A percentile compares a stretch with the other conserved stretches of the same genome.
phyloP scores from a whole-genome alignment of 37 sponge, comb jelly and placozoan genomes.

The Chondrosia reniformis region DNA sequence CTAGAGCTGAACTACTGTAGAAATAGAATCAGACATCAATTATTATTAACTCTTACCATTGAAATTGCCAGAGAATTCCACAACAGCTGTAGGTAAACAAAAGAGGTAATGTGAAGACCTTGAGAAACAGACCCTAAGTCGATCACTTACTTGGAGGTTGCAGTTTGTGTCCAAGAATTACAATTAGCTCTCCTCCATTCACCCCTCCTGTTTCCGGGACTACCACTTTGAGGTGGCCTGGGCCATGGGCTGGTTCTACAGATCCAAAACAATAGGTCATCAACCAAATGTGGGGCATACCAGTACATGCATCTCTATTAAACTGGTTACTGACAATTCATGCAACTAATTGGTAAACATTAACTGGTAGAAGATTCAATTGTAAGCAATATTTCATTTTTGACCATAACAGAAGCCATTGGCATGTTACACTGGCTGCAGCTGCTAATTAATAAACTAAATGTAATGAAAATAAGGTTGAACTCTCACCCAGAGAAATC shows the following conservation, averaged over 20 bases:
- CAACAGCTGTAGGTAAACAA: background rate
- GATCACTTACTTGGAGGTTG: background rate
- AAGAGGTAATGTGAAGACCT: too few species aligned
- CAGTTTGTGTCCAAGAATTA: conserved; percentile 27
- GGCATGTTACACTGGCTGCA: too few species aligned
- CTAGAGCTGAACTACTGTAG: background rate
- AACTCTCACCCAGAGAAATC: conserved; percentile 68
- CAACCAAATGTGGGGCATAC: too few species aligned
- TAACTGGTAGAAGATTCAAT: too few species aligned
- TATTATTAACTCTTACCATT: background rate
- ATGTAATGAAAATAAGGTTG: too few species aligned
- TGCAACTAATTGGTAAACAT: too few species aligned
- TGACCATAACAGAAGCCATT: too few species aligned
- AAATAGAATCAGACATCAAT: background rate
- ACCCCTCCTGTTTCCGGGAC: conserved; percentile 35
- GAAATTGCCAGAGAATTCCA: background rate
- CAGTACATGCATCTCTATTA: too few species aligned
- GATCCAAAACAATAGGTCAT: background rate
- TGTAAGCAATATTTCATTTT: too few species aligned
- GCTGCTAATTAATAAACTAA: too few species aligned
- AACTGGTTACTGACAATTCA: too few species aligned
- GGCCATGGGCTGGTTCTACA: conserved; percentile 55
- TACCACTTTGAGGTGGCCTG: conserved; percentile 50
- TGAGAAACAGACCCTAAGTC: background rate
- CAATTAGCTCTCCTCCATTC: conserved; percentile 53